Base-by-base conservation (phyloP, 2,113 vertebrate genomes). In the Cichladusa arquata region DNA sequence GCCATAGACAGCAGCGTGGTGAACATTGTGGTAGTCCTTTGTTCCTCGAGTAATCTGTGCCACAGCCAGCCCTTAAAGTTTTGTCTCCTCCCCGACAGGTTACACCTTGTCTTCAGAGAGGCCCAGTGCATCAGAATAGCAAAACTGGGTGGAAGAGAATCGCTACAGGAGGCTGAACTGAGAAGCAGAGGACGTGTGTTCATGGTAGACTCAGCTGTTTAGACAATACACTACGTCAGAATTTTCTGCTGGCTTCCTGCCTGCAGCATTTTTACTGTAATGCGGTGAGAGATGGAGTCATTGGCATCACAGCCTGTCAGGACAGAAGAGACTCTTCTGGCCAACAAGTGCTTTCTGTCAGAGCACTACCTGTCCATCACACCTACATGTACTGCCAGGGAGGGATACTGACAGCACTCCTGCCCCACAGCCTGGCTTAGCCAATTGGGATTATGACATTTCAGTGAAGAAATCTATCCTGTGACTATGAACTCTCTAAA, bases 191-290 rank as follows among this genome's bases (percentile, higher is more conserved):
- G 34, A 69, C 0, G 0, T 20, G 42, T 10, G 14, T 23, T 81
- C 45, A 14, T 7, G 6, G 28, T 15, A 64, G 34, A 31, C 42
- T 83, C 5, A 20, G 58, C 23, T 72, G 45, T 48, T 83, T 25
- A 81, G 81, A 34, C 34, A 48, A 36, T 29, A 44, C 11, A 8
- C 18, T 72, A 3, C 7, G 29, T 33, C 54, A 38, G 50, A 89
- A 65, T 47, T 93, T 76, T 92, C 51, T 79, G 42, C 29, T 87
- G 78, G 51, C 42, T 87, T 78, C 42, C 9, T 71, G 61, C 51
- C 70, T 90, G 25, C 47, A 51, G 16, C 44, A 53, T 65, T 28
- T 87, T 60, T 83, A 89, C 73, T 78, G 60, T 74, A 61, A 45
- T 54, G 61, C 36, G 45, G 51, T 23, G 47, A 85, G 61, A 90